Evolutionary conservation across 1,140 invertebrate species (phyloP).

Genomic region (Periplaneta americana): DNA sequence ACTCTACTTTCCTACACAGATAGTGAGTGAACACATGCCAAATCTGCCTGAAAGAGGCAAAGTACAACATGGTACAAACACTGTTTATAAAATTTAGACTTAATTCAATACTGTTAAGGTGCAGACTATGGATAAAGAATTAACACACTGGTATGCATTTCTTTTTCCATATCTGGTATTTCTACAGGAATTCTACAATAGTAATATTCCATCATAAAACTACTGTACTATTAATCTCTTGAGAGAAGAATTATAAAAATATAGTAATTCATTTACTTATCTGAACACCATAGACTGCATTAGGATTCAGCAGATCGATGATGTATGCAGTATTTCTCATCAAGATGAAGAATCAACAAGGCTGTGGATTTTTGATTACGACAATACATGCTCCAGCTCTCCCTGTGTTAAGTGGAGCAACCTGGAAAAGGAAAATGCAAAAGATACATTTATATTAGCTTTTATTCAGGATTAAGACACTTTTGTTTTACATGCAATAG

Average conservation of each 20-base stretch:
- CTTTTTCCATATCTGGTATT: no score
- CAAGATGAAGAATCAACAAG: not conserved
- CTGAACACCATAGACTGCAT: not conserved
- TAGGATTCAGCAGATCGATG: not conserved
- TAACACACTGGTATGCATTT: no score
- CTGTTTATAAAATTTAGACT: not conserved
- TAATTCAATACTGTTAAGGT: not conserved
- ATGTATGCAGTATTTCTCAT: not conserved
- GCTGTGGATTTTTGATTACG: slow-evolving; percentile 33
- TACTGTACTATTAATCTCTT: no score
- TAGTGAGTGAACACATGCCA: not conserved
- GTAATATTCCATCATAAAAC: no score
- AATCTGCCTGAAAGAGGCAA: not conserved
- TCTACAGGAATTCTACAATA: no score
- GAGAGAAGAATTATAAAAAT: not conserved
- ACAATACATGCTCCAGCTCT: slow-evolving; percentile 85
- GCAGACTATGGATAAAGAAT: not conserved
- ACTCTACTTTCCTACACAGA: not conserved
- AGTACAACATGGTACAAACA: not conserved
- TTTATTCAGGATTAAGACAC: not conserved
- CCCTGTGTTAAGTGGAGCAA: slow-evolving; percentile 69
- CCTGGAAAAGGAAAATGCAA: slow-evolving; percentile 33
- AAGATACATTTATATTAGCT: not conserved
- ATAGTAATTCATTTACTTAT: not conserved
- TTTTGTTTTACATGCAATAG: not conserved